phyloP scores from a whole-genome alignment of 35 echinoderm and acorn worm genomes.

The Acanthaster planci region DNA sequence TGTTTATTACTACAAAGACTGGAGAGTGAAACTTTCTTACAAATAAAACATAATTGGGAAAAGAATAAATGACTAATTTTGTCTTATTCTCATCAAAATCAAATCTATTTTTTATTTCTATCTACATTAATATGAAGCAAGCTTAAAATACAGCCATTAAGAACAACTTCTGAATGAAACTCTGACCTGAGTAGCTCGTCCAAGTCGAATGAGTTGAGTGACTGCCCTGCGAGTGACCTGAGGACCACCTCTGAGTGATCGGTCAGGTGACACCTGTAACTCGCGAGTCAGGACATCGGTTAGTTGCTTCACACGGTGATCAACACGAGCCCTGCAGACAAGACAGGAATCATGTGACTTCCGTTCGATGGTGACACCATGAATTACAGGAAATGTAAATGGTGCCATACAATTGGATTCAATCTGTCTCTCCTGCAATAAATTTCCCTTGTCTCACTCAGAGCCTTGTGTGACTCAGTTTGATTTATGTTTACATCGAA shows the following conservation, averaged over 20 bases:
- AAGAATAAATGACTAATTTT: too few relatives aligned
- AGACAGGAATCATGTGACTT: neutral
- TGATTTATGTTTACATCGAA: too few relatives aligned
- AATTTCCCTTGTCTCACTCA: neutral
- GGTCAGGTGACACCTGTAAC: conserved; percentile 85
- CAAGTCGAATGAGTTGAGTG: conserved; percentile 84
- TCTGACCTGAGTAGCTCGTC: conserved; percentile 81
- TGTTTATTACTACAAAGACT: too few relatives aligned
- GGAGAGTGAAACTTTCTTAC: too few relatives aligned
- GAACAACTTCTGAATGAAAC: too few relatives aligned
- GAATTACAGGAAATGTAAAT: neutral
- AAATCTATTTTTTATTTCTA: too few relatives aligned
- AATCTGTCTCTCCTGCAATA: too few relatives aligned
- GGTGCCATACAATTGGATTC: neutral
- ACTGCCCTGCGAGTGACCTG: conserved; percentile 93
- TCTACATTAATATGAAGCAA: too few relatives aligned
- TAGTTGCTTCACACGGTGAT: conserved; percentile 75
- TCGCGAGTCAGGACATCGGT: conserved; percentile 91
- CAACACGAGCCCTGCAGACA: conserved; percentile 60
- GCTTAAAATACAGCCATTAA: too few relatives aligned
- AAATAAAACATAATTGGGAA: too few relatives aligned
- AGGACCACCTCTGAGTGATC: conserved; percentile 91
- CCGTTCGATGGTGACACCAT: neutral
- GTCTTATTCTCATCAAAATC: too few relatives aligned
- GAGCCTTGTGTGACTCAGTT: neutral